Conservation (phyloP, 2,797 vertebrate species). For the Periparus ater region DNA sequence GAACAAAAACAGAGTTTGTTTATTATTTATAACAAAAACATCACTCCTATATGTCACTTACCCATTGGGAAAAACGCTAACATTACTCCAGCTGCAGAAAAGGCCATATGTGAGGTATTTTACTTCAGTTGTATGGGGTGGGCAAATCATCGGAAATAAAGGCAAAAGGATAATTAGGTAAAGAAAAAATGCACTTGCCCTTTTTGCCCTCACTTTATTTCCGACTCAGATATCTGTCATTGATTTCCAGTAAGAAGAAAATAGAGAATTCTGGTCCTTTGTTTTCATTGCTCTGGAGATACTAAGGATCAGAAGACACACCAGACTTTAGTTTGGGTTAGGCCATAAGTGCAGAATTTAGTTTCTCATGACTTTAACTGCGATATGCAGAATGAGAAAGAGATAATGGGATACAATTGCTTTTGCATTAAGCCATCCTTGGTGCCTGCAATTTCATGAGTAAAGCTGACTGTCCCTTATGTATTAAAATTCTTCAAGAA, state of each 20-base stretch:
- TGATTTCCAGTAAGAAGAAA: slow-evolving; percentile 5
- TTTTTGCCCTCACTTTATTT: slow-evolving; percentile 22
- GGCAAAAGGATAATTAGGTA: slow-evolving; percentile 30
- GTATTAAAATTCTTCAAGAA: neutral
- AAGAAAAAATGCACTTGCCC: slow-evolving; percentile 23
- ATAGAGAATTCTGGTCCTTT: neutral
- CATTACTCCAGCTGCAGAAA: neutral
- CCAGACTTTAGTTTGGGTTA: neutral
- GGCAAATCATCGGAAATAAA: slow-evolving; percentile 16
- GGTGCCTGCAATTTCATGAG: neutral
- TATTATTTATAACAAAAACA: neutral
- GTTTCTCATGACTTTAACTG: neutral
- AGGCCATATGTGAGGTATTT: neutral
- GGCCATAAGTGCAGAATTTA: neutral
- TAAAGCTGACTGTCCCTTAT: neutral
- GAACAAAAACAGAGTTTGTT: neutral
- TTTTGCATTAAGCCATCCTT: neutral
- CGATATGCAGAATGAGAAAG: neutral
- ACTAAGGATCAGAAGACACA: neutral
- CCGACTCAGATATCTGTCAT: neutral
- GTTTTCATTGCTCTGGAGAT: neutral
- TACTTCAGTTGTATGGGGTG: neutral
- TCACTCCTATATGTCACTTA: neutral
- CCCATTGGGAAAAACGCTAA: neutral
- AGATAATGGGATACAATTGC: neutral